phyloP scores from a whole-genome alignment of 92 coral and sea anemone species.

The Epizoanthus fatuus region DNA sequence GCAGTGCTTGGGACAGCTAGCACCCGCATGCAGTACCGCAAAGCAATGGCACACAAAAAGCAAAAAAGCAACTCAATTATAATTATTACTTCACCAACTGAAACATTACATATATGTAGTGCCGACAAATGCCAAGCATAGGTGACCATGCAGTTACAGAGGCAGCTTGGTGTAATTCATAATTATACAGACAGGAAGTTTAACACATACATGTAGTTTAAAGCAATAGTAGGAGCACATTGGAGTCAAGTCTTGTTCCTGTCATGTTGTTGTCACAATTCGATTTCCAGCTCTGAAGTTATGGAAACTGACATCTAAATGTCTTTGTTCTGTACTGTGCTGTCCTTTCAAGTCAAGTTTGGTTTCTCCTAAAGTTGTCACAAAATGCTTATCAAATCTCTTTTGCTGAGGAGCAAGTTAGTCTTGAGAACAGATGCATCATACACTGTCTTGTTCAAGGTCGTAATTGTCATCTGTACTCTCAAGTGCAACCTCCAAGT shows the following conservation, averaged over 20 bases:
- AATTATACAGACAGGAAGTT: too few species aligned
- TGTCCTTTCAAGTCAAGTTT: background rate
- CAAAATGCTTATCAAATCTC: too few species aligned
- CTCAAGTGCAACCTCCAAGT: background rate
- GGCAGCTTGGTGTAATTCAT: background rate
- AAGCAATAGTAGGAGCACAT: too few species aligned
- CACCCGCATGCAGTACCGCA: slow-evolving; percentile 43
- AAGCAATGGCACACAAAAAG: slow-evolving; percentile 49
- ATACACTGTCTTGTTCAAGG: too few species aligned
- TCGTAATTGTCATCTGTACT: too few species aligned
- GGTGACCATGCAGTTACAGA: background rate
- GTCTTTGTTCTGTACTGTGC: background rate
- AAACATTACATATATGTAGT: background rate
- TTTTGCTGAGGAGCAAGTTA: too few species aligned
- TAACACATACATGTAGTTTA: too few species aligned
- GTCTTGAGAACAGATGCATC: too few species aligned
- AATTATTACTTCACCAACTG: background rate
- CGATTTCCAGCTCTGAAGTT: background rate
- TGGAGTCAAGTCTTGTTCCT: background rate
- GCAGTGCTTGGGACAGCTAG: slow-evolving; percentile 38
- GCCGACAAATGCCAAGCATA: background rate
- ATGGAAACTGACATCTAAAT: background rate
- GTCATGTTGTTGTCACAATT: background rate
- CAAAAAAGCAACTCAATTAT: slow-evolving; percentile 45
- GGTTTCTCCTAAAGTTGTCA: too few species aligned